Evolutionary conservation across 2,113 vertebrate species (phyloP).

Genomic region (Pygoscelis adeliae): DNA sequence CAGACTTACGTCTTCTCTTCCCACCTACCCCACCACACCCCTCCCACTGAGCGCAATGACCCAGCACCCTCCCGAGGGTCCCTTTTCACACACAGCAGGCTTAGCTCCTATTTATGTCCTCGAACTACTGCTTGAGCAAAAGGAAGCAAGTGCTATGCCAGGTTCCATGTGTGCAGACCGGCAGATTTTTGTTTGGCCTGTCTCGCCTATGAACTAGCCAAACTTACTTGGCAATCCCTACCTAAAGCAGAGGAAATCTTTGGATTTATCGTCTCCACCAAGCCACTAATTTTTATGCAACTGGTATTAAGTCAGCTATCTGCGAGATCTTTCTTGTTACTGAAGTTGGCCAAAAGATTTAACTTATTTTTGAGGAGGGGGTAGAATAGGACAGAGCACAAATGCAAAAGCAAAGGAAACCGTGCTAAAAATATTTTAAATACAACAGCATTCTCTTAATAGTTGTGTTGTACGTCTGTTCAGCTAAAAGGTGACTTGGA

Average conservation of each 20-base stretch:
- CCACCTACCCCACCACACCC: constrained; percentile 2
- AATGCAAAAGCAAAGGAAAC: background rate
- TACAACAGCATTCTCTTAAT: background rate
- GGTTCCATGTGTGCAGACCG: background rate
- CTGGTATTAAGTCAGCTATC: background rate
- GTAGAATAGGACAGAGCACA: background rate
- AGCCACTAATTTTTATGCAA: constrained; percentile 3
- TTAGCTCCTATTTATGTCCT: constrained; percentile 33
- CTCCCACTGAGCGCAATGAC: background rate
- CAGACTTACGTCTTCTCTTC: background rate
- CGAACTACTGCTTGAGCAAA: background rate
- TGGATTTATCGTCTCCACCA: background rate
- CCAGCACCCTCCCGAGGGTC: background rate
- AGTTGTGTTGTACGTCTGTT: background rate
- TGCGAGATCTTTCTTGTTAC: background rate
- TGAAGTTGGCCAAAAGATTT: background rate
- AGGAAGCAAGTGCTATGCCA: background rate
- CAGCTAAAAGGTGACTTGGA: background rate
- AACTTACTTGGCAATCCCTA: constrained; percentile 21
- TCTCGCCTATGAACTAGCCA: background rate
- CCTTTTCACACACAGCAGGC: background rate
- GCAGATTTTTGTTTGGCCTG: constrained; percentile 2
- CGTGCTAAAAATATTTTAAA: background rate
- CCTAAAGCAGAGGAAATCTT: constrained; percentile 29
- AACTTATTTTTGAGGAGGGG: background rate